phyloP scores from a whole-genome alignment of 64 coral and sea anemone species.

The Platygyra sinensis region DNA sequence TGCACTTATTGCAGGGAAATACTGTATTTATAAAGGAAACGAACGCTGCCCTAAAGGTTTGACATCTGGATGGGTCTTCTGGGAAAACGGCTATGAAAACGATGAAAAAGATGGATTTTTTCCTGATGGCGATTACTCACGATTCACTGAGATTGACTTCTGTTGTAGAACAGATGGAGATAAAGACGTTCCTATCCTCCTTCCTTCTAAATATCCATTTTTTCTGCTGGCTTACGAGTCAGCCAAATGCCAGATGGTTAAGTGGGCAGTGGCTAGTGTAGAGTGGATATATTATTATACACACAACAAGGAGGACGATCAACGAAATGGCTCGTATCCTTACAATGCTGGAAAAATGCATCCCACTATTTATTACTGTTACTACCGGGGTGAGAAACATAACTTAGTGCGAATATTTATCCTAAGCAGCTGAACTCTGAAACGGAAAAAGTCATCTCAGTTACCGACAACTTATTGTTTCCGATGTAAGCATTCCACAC shows the following conservation, averaged over 20 bases:
- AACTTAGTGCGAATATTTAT: too few relatives aligned
- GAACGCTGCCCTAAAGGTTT: background rate
- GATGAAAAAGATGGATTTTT: background rate
- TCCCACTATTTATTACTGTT: slow-evolving; percentile 66
- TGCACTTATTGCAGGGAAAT: slow-evolving; percentile 1
- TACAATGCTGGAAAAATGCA: slow-evolving; percentile 14
- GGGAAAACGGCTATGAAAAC: slow-evolving; percentile 52
- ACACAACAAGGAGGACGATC: background rate
- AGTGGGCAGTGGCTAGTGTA: slow-evolving; percentile 6
- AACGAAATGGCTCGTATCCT: background rate
- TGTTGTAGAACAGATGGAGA: slow-evolving; percentile 33
- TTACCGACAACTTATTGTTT: too few relatives aligned
- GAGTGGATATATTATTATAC: slow-evolving; percentile 69
- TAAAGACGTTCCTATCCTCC: slow-evolving; percentile 21
- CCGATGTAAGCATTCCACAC: too few relatives aligned
- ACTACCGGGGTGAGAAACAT: slow-evolving; percentile 56
- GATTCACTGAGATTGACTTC: slow-evolving; percentile 30
- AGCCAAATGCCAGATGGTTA: slow-evolving; percentile 12
- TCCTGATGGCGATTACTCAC: slow-evolving; percentile 48
- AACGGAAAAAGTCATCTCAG: too few relatives aligned
- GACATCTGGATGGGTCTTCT: background rate
- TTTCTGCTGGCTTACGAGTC: slow-evolving; percentile 28
- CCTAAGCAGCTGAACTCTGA: too few relatives aligned
- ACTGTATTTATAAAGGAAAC: slow-evolving; percentile 65
- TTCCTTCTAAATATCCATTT: slow-evolving; percentile 29